Conservation (phyloP, 1,140 invertebrate genomes). For the Ceratosolen fusciceps region DNA sequence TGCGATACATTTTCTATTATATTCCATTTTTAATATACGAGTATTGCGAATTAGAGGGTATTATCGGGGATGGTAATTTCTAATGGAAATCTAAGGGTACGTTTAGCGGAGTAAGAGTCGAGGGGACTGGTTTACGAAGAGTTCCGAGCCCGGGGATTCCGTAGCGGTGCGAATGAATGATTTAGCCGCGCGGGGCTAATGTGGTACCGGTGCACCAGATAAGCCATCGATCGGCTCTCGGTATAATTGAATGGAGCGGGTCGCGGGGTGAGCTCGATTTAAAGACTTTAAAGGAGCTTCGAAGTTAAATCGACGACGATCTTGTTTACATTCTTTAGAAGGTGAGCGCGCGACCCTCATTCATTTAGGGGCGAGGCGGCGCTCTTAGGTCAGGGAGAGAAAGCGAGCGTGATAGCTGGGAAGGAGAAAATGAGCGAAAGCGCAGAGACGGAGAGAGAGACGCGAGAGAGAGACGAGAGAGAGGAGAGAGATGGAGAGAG, state of each 20-base stretch:
- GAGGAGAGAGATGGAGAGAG: constrained; percentile 8
- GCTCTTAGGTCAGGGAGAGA: constrained; percentile 49
- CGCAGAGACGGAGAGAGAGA: constrained; percentile 15
- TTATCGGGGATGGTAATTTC: too few relatives aligned
- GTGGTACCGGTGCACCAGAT: too few relatives aligned
- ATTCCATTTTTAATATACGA: too few relatives aligned
- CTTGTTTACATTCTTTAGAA: constrained; percentile 51
- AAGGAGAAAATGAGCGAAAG: constrained; percentile 35
- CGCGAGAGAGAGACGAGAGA: constrained; percentile 22
- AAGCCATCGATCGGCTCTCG: too few relatives aligned
- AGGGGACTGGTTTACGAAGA: too few relatives aligned
- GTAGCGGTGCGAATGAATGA: too few relatives aligned
- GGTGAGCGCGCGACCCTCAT: constrained; percentile 43
- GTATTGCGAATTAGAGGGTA: too few relatives aligned
- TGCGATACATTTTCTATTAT: too few relatives aligned
- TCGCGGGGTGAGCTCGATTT: background rate
- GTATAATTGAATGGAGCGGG: constrained; percentile 43
- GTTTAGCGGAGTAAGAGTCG: too few relatives aligned
- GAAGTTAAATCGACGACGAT: constrained; percentile 42
- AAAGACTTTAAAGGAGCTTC: constrained; percentile 24
- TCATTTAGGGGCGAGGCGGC: constrained; percentile 45
- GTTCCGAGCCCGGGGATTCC: too few relatives aligned
- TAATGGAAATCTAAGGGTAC: too few relatives aligned
- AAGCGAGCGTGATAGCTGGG: constrained; percentile 31
- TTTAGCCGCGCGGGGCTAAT: too few relatives aligned